Evolutionary conservation across 2,888 invertebrate genomes (phyloP).

Genomic region (Luperina testacea): DNA sequence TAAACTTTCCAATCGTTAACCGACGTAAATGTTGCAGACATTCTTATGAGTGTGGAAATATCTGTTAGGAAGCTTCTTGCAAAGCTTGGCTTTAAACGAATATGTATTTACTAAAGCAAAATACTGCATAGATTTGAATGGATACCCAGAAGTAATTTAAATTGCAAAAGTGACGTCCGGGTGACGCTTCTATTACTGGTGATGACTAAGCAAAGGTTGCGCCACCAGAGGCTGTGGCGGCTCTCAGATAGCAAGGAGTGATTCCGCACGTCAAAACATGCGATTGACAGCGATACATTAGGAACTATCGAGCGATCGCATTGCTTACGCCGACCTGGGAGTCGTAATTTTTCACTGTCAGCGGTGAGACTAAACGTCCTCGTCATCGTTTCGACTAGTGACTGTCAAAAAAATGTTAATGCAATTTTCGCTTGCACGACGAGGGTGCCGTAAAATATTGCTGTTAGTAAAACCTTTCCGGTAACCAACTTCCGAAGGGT

Average conservation of each 20-base stretch:
- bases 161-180: constrained; percentile 74
- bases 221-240: constrained; percentile 69
- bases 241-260: constrained; percentile 81
- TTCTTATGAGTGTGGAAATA: constrained; percentile 52
- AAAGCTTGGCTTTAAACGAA: constrained; percentile 9
- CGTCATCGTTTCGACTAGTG: constrained; percentile 86
- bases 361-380: constrained; percentile 84
- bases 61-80: constrained; percentile 17
- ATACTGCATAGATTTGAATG: constrained; percentile 35
- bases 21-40: constrained; percentile 70
- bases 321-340: constrained; percentile 79
- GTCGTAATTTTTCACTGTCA: constrained; percentile 89
- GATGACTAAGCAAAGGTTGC: constrained; percentile 81
- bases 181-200: constrained; percentile 77
- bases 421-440: constrained; percentile 81
- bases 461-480: constrained; percentile 68
- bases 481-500: constrained; percentile 66
- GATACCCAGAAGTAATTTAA: constrained; percentile 72
- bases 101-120: constrained; percentile 9
- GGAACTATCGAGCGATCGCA: constrained; percentile 86
- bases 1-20: constrained; percentile 72
- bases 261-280: constrained; percentile 86
- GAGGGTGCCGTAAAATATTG: constrained; percentile 79
- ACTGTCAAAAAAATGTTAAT: constrained; percentile 87
- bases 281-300: constrained; percentile 89